Percentiles rank a stretch among this genome's conserved stretches.
Conservation (phyloP, 1,140 invertebrate species). For the Cepaea nemoralis region DNA sequence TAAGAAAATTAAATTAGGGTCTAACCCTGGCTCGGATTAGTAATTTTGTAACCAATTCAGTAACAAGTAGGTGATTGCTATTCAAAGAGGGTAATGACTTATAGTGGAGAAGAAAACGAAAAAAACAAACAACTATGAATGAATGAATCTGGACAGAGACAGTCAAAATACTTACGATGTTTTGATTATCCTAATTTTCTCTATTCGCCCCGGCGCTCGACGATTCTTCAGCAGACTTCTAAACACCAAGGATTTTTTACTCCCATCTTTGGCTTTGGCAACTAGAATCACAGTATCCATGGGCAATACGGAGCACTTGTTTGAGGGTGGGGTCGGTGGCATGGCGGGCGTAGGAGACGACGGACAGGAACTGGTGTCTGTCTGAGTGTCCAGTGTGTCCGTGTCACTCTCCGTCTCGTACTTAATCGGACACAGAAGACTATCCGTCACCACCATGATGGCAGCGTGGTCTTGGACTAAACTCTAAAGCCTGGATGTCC, state of each 20-base stretch:
- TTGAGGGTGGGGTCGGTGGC: neutral
- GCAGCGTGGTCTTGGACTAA: neutral
- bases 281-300: constrained; percentile 38
- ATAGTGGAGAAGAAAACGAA: no score
- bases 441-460: constrained; percentile 25
- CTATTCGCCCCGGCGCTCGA: constrained; percentile 5
- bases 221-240: constrained; percentile 24
- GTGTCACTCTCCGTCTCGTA: constrained; percentile 1
- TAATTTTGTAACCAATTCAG: no score
- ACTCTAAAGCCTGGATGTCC: no score
- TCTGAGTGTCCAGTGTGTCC: neutral
- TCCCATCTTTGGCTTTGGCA: constrained; percentile 24
- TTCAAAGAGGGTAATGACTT: no score
- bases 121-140: no score
- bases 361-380: constrained; percentile 12
- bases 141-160: no score
- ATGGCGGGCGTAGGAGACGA: neutral
- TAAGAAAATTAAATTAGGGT: no score
- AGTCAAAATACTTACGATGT: constrained; percentile 38
- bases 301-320: neutral
- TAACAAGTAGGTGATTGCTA: no score
- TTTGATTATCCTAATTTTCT: constrained; percentile 38
- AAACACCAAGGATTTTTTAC: constrained; percentile 31
- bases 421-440: constrained; percentile 10
- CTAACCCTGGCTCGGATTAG: no score